phyloP scores from a whole-genome alignment of 2,113 vertebrate genomes.

The Octodon degus region DNA sequence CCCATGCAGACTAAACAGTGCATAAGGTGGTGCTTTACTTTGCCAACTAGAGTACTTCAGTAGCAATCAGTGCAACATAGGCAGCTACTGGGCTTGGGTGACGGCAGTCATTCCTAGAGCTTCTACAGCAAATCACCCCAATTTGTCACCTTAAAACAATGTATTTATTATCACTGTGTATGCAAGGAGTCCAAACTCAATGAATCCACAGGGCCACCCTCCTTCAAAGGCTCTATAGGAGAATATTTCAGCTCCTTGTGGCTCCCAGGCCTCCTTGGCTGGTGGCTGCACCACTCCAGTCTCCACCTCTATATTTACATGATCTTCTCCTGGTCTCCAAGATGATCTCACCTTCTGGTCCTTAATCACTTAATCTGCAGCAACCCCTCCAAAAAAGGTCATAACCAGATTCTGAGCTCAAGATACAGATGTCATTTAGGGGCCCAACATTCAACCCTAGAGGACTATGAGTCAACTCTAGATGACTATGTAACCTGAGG shows the following conservation, averaged over 20 bases:
- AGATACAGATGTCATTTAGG: neutral
- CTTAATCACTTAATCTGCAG: neutral
- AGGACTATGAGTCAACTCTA: too few species aligned
- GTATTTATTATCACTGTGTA: neutral
- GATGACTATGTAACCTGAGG: neutral
- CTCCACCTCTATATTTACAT: neutral
- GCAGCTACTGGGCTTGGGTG: neutral
- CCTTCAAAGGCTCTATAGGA: neutral
- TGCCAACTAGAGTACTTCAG: neutral
- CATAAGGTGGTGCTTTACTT: neutral
- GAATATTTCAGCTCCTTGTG: neutral
- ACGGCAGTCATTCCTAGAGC: neutral
- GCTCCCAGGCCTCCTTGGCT: neutral
- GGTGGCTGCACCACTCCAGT: neutral
- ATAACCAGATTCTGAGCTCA: neutral
- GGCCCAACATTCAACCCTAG: neutral
- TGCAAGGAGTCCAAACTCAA: neutral
- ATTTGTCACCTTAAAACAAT: neutral
- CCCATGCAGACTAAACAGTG: too few species aligned
- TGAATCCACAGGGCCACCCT: too few species aligned
- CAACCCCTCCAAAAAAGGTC: neutral
- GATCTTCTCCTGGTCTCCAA: neutral
- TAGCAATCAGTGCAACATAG: neutral
- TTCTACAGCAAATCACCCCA: neutral
- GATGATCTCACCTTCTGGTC: neutral